A percentile compares a stretch with the other conserved stretches of the same genome.
phyloP scores from a whole-genome alignment of 2,797 vertebrate genomes.

The Coregonus suidteri region DNA sequence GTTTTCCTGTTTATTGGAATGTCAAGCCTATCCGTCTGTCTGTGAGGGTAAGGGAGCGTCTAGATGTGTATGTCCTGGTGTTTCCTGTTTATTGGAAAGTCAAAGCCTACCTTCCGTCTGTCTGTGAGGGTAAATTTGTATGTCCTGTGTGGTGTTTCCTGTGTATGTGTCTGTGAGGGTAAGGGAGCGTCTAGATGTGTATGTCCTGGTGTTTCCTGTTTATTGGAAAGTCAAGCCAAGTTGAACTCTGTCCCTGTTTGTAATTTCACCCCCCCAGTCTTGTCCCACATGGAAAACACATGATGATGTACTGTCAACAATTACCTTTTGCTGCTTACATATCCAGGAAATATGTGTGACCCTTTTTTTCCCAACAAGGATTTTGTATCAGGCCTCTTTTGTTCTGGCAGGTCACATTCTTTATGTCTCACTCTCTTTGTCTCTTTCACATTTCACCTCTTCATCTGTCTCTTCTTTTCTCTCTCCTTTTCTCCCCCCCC shows the following conservation, averaged over 20 bases:
- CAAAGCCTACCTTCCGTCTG: too few relatives aligned
- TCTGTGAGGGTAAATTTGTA: neutral
- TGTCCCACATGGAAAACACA: neutral
- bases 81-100: too few relatives aligned
- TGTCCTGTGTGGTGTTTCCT: neutral
- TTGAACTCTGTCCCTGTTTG: neutral
- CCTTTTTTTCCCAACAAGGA: neutral
- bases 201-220: too few relatives aligned
- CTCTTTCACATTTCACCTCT: neutral
- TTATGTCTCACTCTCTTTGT: neutral
- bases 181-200: too few relatives aligned
- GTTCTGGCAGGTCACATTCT: constrained; percentile 7
- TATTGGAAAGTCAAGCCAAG: neutral
- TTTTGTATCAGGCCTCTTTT: neutral
- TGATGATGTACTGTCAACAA: neutral
- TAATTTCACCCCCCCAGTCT: neutral
- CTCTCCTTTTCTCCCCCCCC: neutral
- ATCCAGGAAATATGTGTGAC: neutral
- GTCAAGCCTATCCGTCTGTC: neutral
- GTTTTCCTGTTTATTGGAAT: neutral
- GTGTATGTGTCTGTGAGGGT: neutral
- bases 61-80: too few relatives aligned
- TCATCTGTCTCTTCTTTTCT: neutral
- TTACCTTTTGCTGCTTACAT: neutral
- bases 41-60: too few relatives aligned